phyloP scores from a whole-genome alignment of 2,113 vertebrate species.

The Harpagus bidentatus region DNA sequence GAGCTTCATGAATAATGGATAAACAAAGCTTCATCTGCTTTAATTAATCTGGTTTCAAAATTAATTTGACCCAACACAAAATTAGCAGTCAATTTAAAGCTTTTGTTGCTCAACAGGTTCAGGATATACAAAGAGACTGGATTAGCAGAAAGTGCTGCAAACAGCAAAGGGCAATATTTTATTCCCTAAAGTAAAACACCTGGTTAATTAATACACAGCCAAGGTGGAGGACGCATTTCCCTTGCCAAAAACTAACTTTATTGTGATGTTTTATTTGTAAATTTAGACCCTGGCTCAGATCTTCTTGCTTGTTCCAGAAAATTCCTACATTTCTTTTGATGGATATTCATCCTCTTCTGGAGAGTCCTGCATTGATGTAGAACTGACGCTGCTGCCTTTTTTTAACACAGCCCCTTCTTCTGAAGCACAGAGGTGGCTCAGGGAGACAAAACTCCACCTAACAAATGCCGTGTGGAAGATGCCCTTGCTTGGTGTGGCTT shows the following conservation, averaged over 20 bases:
- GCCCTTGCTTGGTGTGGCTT: not conserved
- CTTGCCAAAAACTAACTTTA: not conserved
- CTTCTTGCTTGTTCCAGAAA: not conserved
- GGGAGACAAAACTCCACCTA: not conserved
- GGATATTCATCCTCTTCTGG: not conserved
- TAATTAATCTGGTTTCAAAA: conserved; percentile 75
- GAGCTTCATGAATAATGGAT: conserved; percentile 74
- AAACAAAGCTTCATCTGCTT: conserved; percentile 66
- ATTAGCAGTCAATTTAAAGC: conserved; percentile 71
- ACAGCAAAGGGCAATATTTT: conserved; percentile 23
- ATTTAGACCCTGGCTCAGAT: not conserved
- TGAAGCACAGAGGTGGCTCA: not conserved
- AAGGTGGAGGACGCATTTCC: not conserved
- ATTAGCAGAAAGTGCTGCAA: not conserved
- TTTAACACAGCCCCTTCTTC: not conserved
- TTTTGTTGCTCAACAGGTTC: conserved; percentile 54
- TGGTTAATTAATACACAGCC: conserved; percentile 24
- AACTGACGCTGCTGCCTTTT: not conserved
- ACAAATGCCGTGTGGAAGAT: not conserved
- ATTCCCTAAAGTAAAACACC: not conserved
- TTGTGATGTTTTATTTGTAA: not conserved
- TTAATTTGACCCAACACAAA: conserved; percentile 72
- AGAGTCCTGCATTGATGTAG: not conserved
- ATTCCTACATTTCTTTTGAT: not conserved
- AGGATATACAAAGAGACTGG: conserved; percentile 25